Percentiles rank a stretch among this genome's conserved stretches.
phyloP scores from a whole-genome alignment of 2,888 invertebrate genomes.

The Rutpela maculata region DNA sequence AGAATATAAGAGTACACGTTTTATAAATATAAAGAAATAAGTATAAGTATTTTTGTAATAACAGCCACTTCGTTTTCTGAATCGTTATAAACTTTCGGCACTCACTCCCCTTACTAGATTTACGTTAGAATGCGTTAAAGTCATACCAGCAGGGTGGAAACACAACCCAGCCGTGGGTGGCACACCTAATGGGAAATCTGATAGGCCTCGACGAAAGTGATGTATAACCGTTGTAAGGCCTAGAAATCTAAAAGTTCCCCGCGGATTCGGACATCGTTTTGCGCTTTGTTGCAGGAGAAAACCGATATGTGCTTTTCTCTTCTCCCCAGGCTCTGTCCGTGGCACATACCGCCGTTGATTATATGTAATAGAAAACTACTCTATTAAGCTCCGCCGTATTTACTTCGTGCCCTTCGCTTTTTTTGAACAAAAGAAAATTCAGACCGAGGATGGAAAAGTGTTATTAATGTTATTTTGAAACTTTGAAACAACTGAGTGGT shows the following conservation, averaged over 20 bases:
- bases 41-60: not conserved
- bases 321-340: constrained; percentile 18
- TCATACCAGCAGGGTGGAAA: constrained; percentile 26
- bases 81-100: not conserved
- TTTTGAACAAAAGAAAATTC: not conserved
- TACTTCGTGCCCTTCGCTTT: constrained; percentile 1
- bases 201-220: constrained; percentile 47
- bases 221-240: constrained; percentile 39
- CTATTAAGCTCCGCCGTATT: constrained; percentile 8
- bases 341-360: constrained; percentile 15
- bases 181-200: constrained; percentile 50
- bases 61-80: too few species aligned
- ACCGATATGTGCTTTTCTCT: constrained; percentile 41
- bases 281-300: constrained; percentile 57
- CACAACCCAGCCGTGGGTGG: constrained; percentile 46
- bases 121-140: constrained; percentile 10
- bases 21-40: too few species aligned
- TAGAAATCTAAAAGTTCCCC: constrained; percentile 48
- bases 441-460: constrained; percentile 17
- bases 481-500: too few species aligned
- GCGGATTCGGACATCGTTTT: constrained; percentile 57
- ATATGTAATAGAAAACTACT: constrained; percentile 30
- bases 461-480: not conserved
- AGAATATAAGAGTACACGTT: too few species aligned
- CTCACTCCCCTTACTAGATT: not conserved